These are phyloP conservation scores for Pseudorasbora parva DNA, from an alignment of 2,113 vertebrate species.

Conservation along the genomic window DNA sequence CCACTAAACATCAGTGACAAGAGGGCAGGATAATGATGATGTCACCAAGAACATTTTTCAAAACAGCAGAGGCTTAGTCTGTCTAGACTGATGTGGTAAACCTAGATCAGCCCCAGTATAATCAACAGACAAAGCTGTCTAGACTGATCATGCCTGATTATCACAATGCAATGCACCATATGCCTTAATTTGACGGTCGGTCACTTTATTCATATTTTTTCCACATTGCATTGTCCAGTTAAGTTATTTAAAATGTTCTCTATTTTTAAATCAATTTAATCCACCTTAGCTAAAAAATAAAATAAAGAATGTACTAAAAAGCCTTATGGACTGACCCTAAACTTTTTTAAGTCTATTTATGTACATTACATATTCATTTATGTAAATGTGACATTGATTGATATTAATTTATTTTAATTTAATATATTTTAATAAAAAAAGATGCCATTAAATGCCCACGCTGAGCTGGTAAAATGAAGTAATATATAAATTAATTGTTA, in stretches of 20 bases:
- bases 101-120: neutral
- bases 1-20: neutral
- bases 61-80: neutral
- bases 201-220: too few species aligned
- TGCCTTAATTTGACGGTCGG: neutral
- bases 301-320: too few species aligned
- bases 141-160: neutral
- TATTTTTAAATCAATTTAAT: too few species aligned
- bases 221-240: neutral
- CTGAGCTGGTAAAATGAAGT: neutral
- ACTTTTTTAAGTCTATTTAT: too few species aligned
- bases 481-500: neutral
- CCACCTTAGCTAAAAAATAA: too few species aligned
- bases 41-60: neutral
- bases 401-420: too few species aligned
- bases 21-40: neutral
- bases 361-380: too few species aligned
- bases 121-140: neutral
- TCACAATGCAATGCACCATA: neutral
- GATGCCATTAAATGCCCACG: too few species aligned
- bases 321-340: too few species aligned
- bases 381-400: too few species aligned
- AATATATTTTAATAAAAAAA: neutral
- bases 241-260: neutral
- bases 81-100: slow-evolving; percentile 17